Conservation (phyloP, 2,888 invertebrate genomes). For the Aspidiotus destructor region DNA sequence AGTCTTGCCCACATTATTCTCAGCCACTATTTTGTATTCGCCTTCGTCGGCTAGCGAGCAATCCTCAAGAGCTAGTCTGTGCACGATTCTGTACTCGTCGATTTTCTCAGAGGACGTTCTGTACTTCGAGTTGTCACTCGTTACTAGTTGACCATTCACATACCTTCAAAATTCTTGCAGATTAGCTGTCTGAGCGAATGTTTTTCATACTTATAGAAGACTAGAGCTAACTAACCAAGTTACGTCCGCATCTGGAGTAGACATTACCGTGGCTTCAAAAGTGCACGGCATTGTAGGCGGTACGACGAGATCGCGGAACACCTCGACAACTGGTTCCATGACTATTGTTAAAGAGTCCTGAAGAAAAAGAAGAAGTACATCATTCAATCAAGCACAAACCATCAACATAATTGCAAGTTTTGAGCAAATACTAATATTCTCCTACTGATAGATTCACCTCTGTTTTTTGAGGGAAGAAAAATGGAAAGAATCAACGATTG, state of each 20-base stretch:
- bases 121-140: slow-evolving; percentile 45
- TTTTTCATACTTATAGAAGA: neutral
- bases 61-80: slow-evolving; percentile 61
- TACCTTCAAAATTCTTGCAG: slow-evolving; percentile 20
- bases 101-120: slow-evolving; percentile 53
- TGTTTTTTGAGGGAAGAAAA: neutral
- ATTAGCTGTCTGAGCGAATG: neutral
- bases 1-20: slow-evolving; percentile 65
- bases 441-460: neutral
- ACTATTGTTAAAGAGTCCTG: slow-evolving; percentile 64
- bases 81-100: slow-evolving; percentile 54
- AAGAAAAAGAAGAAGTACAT: slow-evolving; percentile 14
- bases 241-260: slow-evolving; percentile 81
- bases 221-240: slow-evolving; percentile 53
- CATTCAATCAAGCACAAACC: neutral
- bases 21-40: slow-evolving; percentile 65
- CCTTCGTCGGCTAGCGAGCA: slow-evolving; percentile 65
- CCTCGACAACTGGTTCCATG: slow-evolving; percentile 66
- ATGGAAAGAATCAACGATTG: neutral
- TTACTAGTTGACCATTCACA: slow-evolving; percentile 35
- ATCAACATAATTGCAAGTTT: no score
- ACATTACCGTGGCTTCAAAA: slow-evolving; percentile 71
- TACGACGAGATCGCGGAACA: slow-evolving; percentile 60
- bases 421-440: neutral
- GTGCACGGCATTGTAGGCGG: slow-evolving; percentile 67